These are phyloP conservation scores for Drosophila quasianomalipes DNA, from an alignment of 2,888 invertebrate genomes.

Conservation along the genomic window DNA sequence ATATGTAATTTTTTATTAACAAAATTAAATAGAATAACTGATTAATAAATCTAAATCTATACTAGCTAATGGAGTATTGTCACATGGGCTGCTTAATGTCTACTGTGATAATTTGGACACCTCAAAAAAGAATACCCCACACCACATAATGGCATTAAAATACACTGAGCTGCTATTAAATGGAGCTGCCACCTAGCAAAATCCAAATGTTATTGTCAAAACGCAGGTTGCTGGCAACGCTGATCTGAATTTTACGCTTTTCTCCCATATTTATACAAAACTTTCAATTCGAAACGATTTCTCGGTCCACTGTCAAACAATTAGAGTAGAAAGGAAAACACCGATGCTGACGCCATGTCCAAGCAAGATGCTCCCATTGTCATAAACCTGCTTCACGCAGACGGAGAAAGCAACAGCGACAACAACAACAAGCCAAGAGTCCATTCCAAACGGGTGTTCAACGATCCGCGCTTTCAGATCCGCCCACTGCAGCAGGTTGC, in stretches of 20 bases:
- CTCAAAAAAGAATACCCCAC: background rate
- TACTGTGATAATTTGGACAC: background rate
- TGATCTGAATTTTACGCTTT: background rate
- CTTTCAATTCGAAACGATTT: conserved; percentile 12
- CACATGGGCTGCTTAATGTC: background rate
- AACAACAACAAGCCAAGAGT: background rate
- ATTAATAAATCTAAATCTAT: background rate
- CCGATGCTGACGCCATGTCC: conserved; percentile 43
- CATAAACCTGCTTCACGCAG: background rate
- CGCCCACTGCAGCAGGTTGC: conserved; percentile 84
- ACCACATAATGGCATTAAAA: background rate
- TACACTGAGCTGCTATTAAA: background rate
- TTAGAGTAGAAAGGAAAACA: conserved; percentile 1
- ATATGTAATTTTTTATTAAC: no score
- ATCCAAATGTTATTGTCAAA: conserved; percentile 10
- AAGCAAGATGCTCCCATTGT: conserved; percentile 18
- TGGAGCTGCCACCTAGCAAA: conserved; percentile 21
- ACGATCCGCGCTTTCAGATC: conserved; percentile 91
- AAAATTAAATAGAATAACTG: background rate
- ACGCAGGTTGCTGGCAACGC: conserved; percentile 34
- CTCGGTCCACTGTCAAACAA: conserved; percentile 21
- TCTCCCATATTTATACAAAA: conserved; percentile 1
- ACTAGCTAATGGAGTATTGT: background rate
- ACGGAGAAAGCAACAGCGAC: background rate
- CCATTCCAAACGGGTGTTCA: conserved; percentile 77